Evolutionary conservation across 2,888 invertebrate genomes (phyloP).

Genomic region (Cerceris ruficornis): DNA sequence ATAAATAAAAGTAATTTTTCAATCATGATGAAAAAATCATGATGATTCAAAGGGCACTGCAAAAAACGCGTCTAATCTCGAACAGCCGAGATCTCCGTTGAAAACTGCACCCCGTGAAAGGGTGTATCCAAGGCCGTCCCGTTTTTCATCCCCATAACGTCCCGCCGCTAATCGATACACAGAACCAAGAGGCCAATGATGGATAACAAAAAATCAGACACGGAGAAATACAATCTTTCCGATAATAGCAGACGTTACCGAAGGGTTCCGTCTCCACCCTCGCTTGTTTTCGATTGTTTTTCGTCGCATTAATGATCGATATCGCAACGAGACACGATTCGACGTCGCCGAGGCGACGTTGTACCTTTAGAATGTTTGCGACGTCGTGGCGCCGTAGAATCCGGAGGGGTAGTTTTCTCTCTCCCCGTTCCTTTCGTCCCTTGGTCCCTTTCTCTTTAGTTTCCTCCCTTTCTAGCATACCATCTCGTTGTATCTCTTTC

Average conservation of each 20-base stretch:
- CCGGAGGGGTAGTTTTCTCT: slow-evolving; percentile 56
- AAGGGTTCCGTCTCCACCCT: slow-evolving; percentile 27
- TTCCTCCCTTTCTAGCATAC: slow-evolving; percentile 11
- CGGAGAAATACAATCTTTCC: slow-evolving; percentile 51
- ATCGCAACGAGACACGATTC: slow-evolving; percentile 53
- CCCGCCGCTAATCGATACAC: slow-evolving; percentile 37
- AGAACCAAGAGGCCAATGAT: slow-evolving; percentile 29
- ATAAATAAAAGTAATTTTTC: too few relatives aligned
- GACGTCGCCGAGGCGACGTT: slow-evolving; percentile 54
- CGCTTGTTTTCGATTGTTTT: slow-evolving; percentile 55
- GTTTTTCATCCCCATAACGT: neutral
- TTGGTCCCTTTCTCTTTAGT: slow-evolving; percentile 16
- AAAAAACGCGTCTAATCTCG: too few relatives aligned
- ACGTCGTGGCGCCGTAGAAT: slow-evolving; percentile 69
- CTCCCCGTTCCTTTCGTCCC: slow-evolving; percentile 36
- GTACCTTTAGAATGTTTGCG: slow-evolving; percentile 63
- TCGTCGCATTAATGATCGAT: slow-evolving; percentile 66
- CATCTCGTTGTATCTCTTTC: neutral
- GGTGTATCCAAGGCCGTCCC: neutral
- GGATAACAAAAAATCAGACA: slow-evolving; percentile 47
- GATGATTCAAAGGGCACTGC: too few relatives aligned
- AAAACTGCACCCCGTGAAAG: neutral
- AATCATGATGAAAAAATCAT: too few relatives aligned
- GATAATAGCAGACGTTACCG: slow-evolving; percentile 50
- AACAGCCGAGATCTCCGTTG: too few relatives aligned